Percentiles rank a stretch among this genome's conserved stretches.
These are phyloP conservation scores for Poecile atricapillus DNA, from an alignment of 2,113 vertebrate species.

Conservation along the genomic window DNA sequence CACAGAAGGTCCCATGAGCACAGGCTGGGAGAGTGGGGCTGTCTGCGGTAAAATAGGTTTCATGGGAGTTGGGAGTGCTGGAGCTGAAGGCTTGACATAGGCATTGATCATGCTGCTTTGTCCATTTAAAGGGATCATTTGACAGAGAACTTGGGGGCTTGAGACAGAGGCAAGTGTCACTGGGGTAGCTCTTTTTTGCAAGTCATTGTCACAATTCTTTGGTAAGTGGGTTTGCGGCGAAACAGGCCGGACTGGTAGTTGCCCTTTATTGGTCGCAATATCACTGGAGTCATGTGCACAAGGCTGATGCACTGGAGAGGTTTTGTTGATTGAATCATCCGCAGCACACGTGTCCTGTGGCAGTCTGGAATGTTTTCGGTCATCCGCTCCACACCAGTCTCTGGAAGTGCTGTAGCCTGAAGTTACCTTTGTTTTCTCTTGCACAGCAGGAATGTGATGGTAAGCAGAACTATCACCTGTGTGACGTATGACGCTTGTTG, in stretches of 20 bases:
- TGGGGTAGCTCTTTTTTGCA: constrained; percentile 62
- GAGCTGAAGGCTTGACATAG: constrained; percentile 81
- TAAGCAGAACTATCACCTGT: constrained; percentile 76
- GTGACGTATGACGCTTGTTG: constrained; percentile 88
- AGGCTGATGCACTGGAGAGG: constrained; percentile 13
- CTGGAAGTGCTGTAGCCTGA: neutral
- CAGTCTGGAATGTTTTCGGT: neutral
- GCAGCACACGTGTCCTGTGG: neutral
- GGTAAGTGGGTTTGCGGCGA: neutral
- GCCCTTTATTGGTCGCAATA: constrained; percentile 18
- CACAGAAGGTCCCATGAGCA: constrained; percentile 83
- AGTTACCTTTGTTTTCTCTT: neutral
- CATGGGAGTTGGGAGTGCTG: constrained; percentile 52
- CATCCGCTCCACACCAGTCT: neutral
- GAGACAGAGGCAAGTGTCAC: constrained; percentile 71
- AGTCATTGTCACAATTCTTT: constrained; percentile 66
- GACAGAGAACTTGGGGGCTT: constrained; percentile 83
- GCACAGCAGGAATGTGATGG: constrained; percentile 65
- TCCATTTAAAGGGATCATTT: constrained; percentile 85
- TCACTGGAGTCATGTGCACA: neutral
- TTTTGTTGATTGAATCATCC: neutral
- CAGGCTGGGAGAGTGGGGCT: constrained; percentile 68
- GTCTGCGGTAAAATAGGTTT: constrained; percentile 81
- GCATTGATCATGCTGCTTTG: constrained; percentile 81
- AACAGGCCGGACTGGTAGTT: neutral